Percentiles rank a stretch among this genome's conserved stretches.
Evolutionary conservation across 2,888 invertebrate species (phyloP).

Genomic region (Plagodis pulveraria): DNA sequence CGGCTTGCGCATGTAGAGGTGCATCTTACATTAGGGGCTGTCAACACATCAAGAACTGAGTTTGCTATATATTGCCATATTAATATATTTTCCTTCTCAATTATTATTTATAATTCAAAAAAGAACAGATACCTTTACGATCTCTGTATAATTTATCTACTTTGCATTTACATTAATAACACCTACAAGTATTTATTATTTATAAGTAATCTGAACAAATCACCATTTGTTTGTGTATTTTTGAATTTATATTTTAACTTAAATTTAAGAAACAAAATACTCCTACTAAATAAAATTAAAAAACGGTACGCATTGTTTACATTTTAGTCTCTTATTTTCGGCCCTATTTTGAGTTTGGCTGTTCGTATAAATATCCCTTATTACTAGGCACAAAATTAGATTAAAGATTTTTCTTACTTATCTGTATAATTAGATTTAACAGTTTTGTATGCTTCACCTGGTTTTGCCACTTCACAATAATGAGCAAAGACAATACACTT

Average conservation of each 20-base stretch:
- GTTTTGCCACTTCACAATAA: no score
- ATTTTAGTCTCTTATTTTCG: no score
- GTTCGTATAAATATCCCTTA: no score
- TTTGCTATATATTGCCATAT: slow-evolving; percentile 7
- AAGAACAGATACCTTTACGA: not conserved
- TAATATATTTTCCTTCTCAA: not conserved
- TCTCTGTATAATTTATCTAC: slow-evolving; percentile 10
- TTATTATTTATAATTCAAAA: slow-evolving; percentile 6
- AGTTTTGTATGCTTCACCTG: no score
- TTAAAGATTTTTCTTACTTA: no score
- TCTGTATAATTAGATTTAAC: no score
- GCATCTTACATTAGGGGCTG: slow-evolving; percentile 1
- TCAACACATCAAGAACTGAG: slow-evolving; percentile 1
- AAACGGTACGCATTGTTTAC: not conserved
- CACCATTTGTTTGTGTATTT: not conserved
- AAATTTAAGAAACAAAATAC: slow-evolving; percentile 1
- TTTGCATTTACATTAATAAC: slow-evolving; percentile 1
- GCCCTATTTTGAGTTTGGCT: no score
- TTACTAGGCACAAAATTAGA: no score
- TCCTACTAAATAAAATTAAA: not conserved
- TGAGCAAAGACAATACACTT: no score
- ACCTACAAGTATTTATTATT: not conserved
- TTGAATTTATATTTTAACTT: not conserved
- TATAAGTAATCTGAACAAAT: slow-evolving; percentile 2
- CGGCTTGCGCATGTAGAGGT: not conserved